A percentile compares a stretch with the other conserved stretches of the same genome.
Evolutionary conservation across 1,140 invertebrate species (phyloP).

Genomic region (Agrypnia vestita): DNA sequence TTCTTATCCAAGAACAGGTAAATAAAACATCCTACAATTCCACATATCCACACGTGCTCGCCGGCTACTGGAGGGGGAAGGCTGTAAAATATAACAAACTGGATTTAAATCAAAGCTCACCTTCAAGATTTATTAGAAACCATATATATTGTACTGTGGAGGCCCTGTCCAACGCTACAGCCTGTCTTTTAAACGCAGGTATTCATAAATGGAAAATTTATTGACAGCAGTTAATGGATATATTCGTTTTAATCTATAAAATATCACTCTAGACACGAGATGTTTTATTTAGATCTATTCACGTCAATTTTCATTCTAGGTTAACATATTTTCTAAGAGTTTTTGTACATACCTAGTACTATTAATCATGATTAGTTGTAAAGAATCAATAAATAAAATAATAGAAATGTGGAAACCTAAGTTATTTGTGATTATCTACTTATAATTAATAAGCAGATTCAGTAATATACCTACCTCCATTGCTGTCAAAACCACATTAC

Average conservation of each 20-base stretch:
- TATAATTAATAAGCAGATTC: no score
- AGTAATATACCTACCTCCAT: no score
- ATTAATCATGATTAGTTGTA: no score
- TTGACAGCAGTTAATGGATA: conserved; percentile 15
- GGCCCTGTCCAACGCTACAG: not conserved
- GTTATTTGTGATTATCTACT: no score
- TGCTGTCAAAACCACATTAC: no score
- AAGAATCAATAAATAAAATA: no score
- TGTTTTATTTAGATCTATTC: no score
- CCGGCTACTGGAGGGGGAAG: conserved; percentile 19
- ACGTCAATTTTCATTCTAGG: no score
- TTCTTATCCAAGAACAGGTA: conserved; percentile 37
- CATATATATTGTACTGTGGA: not conserved
- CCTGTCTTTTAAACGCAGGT: not conserved
- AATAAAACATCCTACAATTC: conserved; percentile 51
- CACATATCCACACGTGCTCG: conserved; percentile 1
- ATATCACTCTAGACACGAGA: not conserved
- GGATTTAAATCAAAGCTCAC: conserved; percentile 30
- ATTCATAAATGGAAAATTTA: conserved; percentile 27
- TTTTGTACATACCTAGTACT: no score
- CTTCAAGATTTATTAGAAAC: conserved; percentile 17
- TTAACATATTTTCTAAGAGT: no score
- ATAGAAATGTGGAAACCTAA: no score
- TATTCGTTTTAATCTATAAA: not conserved
- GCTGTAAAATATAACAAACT: conserved; percentile 25